Evolutionary conservation across 1,140 invertebrate genomes (phyloP).

Genomic region (Campoletis sonorensis): DNA sequence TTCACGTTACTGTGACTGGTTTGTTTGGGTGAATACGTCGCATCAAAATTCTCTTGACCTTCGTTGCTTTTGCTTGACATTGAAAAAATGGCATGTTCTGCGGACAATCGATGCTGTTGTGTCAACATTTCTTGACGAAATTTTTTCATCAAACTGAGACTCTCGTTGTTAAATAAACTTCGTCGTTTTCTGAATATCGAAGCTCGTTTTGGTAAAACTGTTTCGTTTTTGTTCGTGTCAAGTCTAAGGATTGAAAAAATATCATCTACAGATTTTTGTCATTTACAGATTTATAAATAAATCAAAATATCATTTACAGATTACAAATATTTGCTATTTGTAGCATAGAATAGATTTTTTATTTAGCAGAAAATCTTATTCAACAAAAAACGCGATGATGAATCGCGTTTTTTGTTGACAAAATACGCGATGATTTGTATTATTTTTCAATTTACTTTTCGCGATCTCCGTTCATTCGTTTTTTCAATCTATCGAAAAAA

Average conservation of each 20-base stretch:
- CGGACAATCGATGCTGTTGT: background rate
- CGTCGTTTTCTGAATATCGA: background rate
- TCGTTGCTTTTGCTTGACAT: background rate
- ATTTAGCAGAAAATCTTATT: too few relatives aligned
- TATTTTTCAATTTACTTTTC: background rate
- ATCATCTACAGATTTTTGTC: too few relatives aligned
- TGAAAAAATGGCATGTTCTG: background rate
- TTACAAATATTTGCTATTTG: too few relatives aligned
- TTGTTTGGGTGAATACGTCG: background rate
- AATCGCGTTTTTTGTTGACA: too few relatives aligned
- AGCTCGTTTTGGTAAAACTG: background rate
- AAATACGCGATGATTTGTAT: too few relatives aligned
- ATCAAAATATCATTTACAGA: too few relatives aligned
- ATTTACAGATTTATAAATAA: too few relatives aligned
- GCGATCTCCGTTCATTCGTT: background rate
- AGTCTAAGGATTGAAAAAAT: background rate
- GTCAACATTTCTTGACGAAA: background rate
- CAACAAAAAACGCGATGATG: too few relatives aligned
- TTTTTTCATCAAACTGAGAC: conserved; percentile 32
- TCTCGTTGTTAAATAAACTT: conserved; percentile 10
- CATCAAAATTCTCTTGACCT: background rate
- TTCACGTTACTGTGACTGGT: background rate
- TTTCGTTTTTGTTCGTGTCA: background rate
- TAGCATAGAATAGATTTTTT: too few relatives aligned
- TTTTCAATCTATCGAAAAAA: conserved; percentile 10